These are phyloP conservation scores for Glaucopsyche alexis DNA, from an alignment of 2,888 invertebrate genomes.

Conservation along the genomic window DNA sequence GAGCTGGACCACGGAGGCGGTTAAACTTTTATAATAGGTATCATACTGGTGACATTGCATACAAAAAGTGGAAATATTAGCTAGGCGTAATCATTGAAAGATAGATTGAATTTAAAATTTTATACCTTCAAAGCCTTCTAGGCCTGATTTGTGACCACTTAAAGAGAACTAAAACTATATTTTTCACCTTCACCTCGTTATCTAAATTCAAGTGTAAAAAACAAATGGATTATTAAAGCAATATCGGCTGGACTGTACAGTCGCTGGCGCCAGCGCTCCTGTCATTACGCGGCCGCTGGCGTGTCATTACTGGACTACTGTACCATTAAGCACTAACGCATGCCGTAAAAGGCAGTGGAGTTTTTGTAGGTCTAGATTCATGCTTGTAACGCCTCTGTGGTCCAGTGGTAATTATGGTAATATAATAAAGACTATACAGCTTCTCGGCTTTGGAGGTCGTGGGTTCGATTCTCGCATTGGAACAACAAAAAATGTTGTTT, in stretches of 20 bases:
- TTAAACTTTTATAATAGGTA: too few relatives aligned
- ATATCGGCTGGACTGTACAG: neutral
- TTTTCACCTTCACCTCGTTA: neutral
- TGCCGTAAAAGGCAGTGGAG: neutral
- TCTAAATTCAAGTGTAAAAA: neutral
- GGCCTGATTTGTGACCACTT: neutral
- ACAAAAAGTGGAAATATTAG: too few relatives aligned
- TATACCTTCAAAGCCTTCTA: neutral
- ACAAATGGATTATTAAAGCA: neutral
- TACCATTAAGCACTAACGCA: neutral
- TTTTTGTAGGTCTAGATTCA: neutral
- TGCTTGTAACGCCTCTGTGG: neutral
- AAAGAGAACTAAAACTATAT: neutral
- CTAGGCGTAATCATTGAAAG: neutral
- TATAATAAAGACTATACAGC: too few relatives aligned
- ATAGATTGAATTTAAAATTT: neutral
- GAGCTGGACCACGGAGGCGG: too few relatives aligned
- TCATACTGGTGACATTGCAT: too few relatives aligned
- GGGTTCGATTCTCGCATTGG: too few relatives aligned
- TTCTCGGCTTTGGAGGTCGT: too few relatives aligned
- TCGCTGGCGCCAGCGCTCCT: conserved; percentile 1
- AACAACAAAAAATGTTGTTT: too few relatives aligned
- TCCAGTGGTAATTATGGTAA: too few relatives aligned
- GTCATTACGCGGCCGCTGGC: conserved; percentile 9
- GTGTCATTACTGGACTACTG: conserved; percentile 1